Conservation (phyloP, 2,888 invertebrate species). For the Diaprepes abbreviatus region DNA sequence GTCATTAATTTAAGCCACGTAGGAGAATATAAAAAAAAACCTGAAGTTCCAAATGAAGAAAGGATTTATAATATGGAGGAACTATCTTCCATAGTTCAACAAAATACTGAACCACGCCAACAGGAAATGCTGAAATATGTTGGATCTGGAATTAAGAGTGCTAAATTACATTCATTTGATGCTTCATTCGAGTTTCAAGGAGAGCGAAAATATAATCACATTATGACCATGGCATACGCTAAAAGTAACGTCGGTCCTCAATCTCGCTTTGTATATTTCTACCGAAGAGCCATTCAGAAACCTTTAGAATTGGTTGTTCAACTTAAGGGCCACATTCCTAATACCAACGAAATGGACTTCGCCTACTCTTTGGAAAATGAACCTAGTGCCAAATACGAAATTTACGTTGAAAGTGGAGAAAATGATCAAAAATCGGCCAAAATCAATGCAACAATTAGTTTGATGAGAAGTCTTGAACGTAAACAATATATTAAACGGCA, state of each 20-base stretch:
- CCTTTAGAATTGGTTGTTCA: conserved; percentile 69
- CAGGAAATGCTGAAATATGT: conserved; percentile 71
- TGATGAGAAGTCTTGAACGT: conserved; percentile 69
- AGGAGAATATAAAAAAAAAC: conserved; percentile 51
- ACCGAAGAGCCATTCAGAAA: conserved; percentile 61
- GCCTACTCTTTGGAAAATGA: conserved; percentile 71
- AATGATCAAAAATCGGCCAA: conserved; percentile 60
- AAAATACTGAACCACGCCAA: conserved; percentile 69
- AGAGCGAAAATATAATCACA: conserved; percentile 69
- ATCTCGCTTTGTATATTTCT: conserved; percentile 69
- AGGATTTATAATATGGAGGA: conserved; percentile 50
- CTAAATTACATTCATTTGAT: conserved; percentile 70
- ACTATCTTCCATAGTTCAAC: conserved; percentile 57
- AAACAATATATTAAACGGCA: conserved; percentile 69
- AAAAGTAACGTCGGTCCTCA: conserved; percentile 72
- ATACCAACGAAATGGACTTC: conserved; percentile 71
- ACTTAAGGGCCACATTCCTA: conserved; percentile 68
- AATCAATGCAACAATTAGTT: conserved; percentile 62
- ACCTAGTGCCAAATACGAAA: conserved; percentile 68
- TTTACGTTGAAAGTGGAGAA: conserved; percentile 71
- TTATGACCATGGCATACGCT: conserved; percentile 71
- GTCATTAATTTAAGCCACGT: conserved; percentile 51
- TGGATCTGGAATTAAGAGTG: conserved; percentile 71
- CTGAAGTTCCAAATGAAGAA: conserved; percentile 49
- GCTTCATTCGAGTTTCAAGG: conserved; percentile 72